These are phyloP conservation scores for Circaetus gallicus DNA, from an alignment of 2,113 vertebrate species.

Conservation along the genomic window DNA sequence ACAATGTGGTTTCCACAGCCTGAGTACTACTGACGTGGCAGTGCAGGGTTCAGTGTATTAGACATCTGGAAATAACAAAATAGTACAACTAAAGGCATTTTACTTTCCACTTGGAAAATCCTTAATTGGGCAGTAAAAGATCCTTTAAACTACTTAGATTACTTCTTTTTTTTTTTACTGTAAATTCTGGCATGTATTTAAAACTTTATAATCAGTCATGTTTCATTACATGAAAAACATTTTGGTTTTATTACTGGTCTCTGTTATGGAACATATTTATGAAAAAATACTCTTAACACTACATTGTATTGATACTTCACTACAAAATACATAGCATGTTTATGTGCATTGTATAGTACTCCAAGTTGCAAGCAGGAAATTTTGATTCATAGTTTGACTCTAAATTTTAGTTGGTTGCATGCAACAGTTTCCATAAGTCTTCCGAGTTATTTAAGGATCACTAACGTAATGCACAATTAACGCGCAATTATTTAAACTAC, in stretches of 20 bases:
- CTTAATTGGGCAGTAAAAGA: background rate
- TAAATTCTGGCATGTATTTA: background rate
- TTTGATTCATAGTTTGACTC: background rate
- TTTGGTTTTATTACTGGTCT: background rate
- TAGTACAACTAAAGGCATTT: slow-evolving; percentile 13
- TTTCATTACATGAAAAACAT: background rate
- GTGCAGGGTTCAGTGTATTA: slow-evolving; percentile 2
- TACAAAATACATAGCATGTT: background rate
- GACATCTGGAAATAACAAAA: slow-evolving; percentile 51
- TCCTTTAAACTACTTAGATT: background rate
- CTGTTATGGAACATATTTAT: background rate
- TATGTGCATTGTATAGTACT: background rate
- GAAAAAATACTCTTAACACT: background rate
- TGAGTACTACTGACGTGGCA: slow-evolving; percentile 24
- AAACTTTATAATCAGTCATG: background rate
- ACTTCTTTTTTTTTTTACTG: background rate
- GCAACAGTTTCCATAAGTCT: background rate
- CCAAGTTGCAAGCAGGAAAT: background rate
- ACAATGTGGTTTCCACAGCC: background rate
- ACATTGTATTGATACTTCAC: background rate
- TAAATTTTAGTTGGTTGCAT: background rate
- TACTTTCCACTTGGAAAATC: slow-evolving; percentile 25
- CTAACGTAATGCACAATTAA: background rate
- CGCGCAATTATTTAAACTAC: background rate
- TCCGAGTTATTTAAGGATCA: background rate